Base-by-base conservation (phyloP, 1,140 invertebrate genomes). In the Ceratitis capitata region DNA sequence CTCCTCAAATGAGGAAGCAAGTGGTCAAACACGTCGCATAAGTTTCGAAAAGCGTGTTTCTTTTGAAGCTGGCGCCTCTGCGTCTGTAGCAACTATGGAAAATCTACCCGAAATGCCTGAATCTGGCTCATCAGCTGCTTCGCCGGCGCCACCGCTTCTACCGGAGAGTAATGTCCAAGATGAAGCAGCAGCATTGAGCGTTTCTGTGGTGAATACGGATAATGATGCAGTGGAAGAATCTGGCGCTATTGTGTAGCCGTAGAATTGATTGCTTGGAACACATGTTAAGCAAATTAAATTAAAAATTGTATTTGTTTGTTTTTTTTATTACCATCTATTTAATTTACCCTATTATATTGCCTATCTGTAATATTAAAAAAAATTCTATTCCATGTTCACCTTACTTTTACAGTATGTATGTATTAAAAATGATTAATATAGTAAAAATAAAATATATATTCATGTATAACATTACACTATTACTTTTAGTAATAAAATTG, bases 1-100 rank as follows among this genome's bases (percentile, higher is more conserved):
- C 3, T 86, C 91, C 12, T 91, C 91, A 26, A 88, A 58, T 56
- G 5, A 51, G 69, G 16, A 74, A 16, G 39, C 32, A n/a, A n/a
- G n/a, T 26, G 39, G 49, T 6, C 42, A 78, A 4, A 47, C 19
- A 19, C 2, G 10, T 19, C 49, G 32, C 29, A 56, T 88, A 1
- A 90, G 89, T 78, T 64, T 84, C 9, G 84, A 85, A 3, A 86
- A 85, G n/a, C 58, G 45, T 64, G 86, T 85, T 12, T 58, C 53
- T 14, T 85, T 85, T 64, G 85, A 86, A 16, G 58, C n/a, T 19
- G 32, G 39, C 26, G 42, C 42, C n/a, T n/a, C n/a, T 14, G 45
- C 23, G 14, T 19, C 51, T 2, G n/a, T n/a, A n/a, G 47, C 47
- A 35, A 78, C 58, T 7, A 85, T 86, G 84, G 86, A 86, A 74